Evolutionary conservation across 2,113 vertebrate species (phyloP).

Genomic region (Pachypanchax playfairii): DNA sequence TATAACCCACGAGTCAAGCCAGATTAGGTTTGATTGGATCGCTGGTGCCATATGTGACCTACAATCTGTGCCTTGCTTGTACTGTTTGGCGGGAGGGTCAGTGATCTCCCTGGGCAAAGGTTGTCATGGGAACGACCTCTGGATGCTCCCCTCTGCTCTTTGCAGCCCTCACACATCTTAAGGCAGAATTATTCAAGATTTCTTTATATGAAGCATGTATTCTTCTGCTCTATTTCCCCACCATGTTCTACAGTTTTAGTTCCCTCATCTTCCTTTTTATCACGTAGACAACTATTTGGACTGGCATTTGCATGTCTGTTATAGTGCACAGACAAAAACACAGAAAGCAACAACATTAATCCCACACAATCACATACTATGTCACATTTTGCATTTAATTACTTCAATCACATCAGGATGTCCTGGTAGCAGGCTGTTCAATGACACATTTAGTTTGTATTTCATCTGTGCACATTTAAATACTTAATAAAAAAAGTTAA

Average conservation of each 20-base stretch:
- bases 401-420: slow-evolving; percentile 4
- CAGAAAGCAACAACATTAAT: not conserved
- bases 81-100: slow-evolving; percentile 72
- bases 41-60: slow-evolving; percentile 83
- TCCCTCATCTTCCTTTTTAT: slow-evolving; percentile 41
- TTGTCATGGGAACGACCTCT: slow-evolving; percentile 83
- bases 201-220: slow-evolving; percentile 59
- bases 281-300: slow-evolving; percentile 19
- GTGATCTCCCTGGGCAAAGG: slow-evolving; percentile 79
- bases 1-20: slow-evolving; percentile 76
- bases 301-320: slow-evolving; percentile 31
- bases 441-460: slow-evolving; percentile 2
- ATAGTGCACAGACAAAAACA: slow-evolving; percentile 14
- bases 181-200: slow-evolving; percentile 71
- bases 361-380: slow-evolving; percentile 2
- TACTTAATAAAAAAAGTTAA: slow-evolving; percentile 10
- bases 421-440: slow-evolving; percentile 2
- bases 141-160: slow-evolving; percentile 66
- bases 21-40: slow-evolving; percentile 82
- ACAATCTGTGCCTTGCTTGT: slow-evolving; percentile 76
- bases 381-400: not conserved
- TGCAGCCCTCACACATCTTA: slow-evolving; percentile 61
- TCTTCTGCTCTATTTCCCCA: slow-evolving; percentile 82
- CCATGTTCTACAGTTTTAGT: slow-evolving; percentile 32
- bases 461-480: slow-evolving; percentile 2